phyloP scores from a whole-genome alignment of 2,113 vertebrate species.

The Coptodon rendalli region DNA sequence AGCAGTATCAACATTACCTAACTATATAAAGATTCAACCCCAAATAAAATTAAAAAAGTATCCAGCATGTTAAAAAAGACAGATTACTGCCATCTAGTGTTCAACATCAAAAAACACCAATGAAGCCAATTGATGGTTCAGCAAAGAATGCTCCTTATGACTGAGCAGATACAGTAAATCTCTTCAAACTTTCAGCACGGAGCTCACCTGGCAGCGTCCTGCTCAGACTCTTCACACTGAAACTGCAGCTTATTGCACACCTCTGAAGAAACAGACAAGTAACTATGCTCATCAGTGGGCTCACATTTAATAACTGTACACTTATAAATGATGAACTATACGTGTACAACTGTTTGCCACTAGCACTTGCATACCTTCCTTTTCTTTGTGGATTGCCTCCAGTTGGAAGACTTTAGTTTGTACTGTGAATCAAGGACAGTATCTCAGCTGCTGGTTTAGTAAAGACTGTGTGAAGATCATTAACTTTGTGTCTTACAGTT shows the following conservation, averaged over 20 bases:
- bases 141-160: background rate
- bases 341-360: background rate
- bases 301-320: background rate
- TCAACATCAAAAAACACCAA: background rate
- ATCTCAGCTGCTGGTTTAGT: background rate
- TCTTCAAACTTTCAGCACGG: background rate
- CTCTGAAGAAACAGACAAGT: slow-evolving; percentile 19
- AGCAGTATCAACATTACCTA: background rate
- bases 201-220: slow-evolving; percentile 54
- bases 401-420: slow-evolving; percentile 40
- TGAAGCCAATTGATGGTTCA: background rate
- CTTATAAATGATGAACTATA: background rate
- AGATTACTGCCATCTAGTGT: slow-evolving; percentile 47
- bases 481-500: slow-evolving; percentile 43
- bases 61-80: background rate
- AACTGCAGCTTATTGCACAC: slow-evolving; percentile 53
- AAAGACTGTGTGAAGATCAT: background rate
- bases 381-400: slow-evolving; percentile 51
- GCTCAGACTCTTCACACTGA: slow-evolving; percentile 62
- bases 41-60: background rate
- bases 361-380: slow-evolving; percentile 54
- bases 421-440: slow-evolving; percentile 43
- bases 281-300: background rate
- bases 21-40: background rate
- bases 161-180: background rate